A percentile compares a stretch with the other conserved stretches of the same genome.
These are phyloP conservation scores for Dipodomys merriami DNA, from an alignment of 2,113 vertebrate species.

Conservation along the genomic window DNA sequence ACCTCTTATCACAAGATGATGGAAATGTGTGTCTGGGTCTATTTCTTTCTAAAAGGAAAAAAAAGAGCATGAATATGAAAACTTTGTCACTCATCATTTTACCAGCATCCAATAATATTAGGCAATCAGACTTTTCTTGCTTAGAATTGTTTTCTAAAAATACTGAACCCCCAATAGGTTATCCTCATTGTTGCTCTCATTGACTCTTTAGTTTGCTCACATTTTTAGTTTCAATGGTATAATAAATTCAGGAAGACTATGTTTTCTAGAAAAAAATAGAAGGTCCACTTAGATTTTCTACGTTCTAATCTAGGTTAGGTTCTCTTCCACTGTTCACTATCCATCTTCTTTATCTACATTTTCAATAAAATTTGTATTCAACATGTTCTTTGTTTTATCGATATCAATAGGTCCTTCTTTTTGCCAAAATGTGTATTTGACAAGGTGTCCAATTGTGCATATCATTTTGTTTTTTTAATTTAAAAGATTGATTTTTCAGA, in stretches of 20 bases:
- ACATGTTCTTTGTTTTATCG: neutral
- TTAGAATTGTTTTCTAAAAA: constrained; percentile 50
- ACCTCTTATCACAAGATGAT: constrained; percentile 47
- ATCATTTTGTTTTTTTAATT: neutral
- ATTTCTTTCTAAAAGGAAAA: constrained; percentile 50
- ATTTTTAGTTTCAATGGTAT: neutral
- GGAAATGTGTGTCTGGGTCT: constrained; percentile 42
- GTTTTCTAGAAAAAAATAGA: neutral
- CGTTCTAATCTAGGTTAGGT: neutral
- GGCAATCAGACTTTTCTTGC: constrained; percentile 47
- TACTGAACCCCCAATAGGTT: neutral
- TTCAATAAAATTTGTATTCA: constrained; percentile 41
- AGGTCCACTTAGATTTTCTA: neutral
- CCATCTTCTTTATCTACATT: neutral
- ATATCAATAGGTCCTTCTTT: neutral
- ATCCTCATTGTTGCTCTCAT: neutral
- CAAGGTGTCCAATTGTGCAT: neutral
- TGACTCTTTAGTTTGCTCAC: neutral
- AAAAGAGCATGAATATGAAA: neutral
- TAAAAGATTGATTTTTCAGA: neutral
- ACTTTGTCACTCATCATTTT: constrained; percentile 3
- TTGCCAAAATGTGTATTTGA: neutral
- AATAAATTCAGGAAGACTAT: neutral
- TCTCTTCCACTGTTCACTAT: neutral
- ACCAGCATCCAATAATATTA: neutral